Percentiles rank a stretch among this genome's conserved stretches.
Evolutionary conservation across 2,797 vertebrate species (phyloP).

Genomic region (Malurus leucopterus): DNA sequence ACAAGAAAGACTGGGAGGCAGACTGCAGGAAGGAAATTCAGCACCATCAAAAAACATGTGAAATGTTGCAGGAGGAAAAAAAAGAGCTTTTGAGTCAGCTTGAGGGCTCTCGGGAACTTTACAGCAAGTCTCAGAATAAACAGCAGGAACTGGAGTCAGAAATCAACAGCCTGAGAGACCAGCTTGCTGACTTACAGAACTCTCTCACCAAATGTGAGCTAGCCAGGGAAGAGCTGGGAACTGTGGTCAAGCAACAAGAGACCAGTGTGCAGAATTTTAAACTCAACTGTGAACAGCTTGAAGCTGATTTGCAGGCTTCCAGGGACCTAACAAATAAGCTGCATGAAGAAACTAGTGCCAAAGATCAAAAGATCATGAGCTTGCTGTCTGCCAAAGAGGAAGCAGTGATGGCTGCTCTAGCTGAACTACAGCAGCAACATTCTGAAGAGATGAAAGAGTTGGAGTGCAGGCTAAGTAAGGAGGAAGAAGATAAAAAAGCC

Average conservation of each 20-base stretch:
- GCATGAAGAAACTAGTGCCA: slow-evolving; percentile 80
- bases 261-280: slow-evolving; percentile 78
- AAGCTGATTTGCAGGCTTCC: slow-evolving; percentile 86
- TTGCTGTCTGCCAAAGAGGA: slow-evolving; percentile 88
- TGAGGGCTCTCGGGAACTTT: slow-evolving; percentile 64
- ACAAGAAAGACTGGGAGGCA: slow-evolving; percentile 72
- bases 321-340: slow-evolving; percentile 81
- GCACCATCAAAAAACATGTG: slow-evolving; percentile 66
- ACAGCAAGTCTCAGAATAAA: slow-evolving; percentile 60
- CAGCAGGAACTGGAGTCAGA: slow-evolving; percentile 74
- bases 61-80: slow-evolving; percentile 74
- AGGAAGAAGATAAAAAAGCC: slow-evolving; percentile 73
- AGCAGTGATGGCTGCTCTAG: slow-evolving; percentile 72
- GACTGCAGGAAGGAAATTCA: slow-evolving; percentile 71
- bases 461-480: slow-evolving; percentile 65
- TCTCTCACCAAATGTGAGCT: slow-evolving; percentile 75
- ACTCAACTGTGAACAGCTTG: slow-evolving; percentile 84
- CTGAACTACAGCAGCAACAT: slow-evolving; percentile 73
- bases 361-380: slow-evolving; percentile 86
- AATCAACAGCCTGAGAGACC: slow-evolving; percentile 70
- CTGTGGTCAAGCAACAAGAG: slow-evolving; percentile 77
- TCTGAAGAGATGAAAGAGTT: slow-evolving; percentile 80
- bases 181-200: slow-evolving; percentile 74
- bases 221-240: slow-evolving; percentile 70
- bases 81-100: slow-evolving; percentile 66